Evolutionary conservation across 2,888 invertebrate genomes (phyloP).

Genomic region (Oxycera nigricornis): DNA sequence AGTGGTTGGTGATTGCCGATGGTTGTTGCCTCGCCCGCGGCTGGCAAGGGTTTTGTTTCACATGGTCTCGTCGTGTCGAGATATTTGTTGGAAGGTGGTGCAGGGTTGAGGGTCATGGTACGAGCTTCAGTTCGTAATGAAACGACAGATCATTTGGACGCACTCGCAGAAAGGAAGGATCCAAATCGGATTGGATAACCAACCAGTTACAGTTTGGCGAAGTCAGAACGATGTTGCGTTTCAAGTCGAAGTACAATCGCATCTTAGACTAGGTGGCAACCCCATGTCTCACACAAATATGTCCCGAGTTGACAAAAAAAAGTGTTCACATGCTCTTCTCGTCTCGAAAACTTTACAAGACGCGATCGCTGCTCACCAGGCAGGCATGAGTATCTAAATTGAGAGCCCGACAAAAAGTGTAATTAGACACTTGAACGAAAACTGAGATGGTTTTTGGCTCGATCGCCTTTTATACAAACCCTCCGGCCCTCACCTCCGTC

Average conservation of each 20-base stretch:
- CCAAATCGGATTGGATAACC: too few species aligned
- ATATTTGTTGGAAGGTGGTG: not conserved
- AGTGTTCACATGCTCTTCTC: not conserved
- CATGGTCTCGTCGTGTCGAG: too few species aligned
- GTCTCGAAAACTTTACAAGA: not conserved
- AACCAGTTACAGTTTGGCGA: not conserved
- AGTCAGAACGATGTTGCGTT: not conserved
- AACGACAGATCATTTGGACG: not conserved
- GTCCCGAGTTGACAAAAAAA: too few species aligned
- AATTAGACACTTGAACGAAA: conserved; percentile 27
- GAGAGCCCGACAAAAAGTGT: conserved; percentile 14
- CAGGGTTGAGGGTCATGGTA: too few species aligned
- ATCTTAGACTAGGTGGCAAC: not conserved
- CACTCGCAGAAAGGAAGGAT: too few species aligned
- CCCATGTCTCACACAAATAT: not conserved
- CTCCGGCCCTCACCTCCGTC: not conserved
- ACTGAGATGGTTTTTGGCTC: conserved; percentile 14
- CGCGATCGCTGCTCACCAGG: not conserved
- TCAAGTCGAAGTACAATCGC: not conserved
- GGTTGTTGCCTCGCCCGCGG: too few species aligned
- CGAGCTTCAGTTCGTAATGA: too few species aligned
- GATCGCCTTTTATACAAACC: not conserved
- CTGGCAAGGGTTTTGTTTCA: not conserved
- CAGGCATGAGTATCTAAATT: conserved; percentile 2
- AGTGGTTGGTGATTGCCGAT: not conserved